Percentiles rank a stretch among this genome's conserved stretches.
Evolutionary conservation across 1,140 invertebrate genomes (phyloP).

Genomic region (Aphaenogaster ashmeadi): DNA sequence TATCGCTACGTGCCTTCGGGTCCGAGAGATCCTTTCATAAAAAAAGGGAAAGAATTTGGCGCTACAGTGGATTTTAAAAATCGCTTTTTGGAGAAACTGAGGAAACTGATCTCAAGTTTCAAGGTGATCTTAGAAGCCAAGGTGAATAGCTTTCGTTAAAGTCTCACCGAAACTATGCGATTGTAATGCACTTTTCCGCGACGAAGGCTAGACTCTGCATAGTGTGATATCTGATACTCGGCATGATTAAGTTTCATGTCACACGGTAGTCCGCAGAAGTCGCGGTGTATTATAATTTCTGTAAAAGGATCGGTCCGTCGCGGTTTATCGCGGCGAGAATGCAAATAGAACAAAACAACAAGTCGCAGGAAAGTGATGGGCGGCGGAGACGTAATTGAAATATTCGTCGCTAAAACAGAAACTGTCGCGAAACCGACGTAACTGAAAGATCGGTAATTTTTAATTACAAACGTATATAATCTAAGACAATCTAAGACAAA

Average conservation of each 20-base stretch:
- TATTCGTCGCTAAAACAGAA: neutral
- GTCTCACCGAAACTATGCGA: neutral
- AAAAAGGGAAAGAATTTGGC: neutral
- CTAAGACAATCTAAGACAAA: neutral
- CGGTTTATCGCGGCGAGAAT: slow-evolving; percentile 11
- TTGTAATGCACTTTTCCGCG: neutral
- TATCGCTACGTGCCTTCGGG: neutral
- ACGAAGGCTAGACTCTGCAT: slow-evolving; percentile 21
- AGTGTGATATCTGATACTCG: slow-evolving; percentile 48
- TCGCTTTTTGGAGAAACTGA: neutral
- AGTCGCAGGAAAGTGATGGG: neutral
- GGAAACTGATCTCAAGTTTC: neutral
- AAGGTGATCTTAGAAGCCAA: neutral
- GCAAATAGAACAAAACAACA: neutral
- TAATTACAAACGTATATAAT: neutral
- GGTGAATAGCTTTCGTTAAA: neutral
- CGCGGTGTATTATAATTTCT: slow-evolving; percentile 16
- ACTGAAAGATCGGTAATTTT: neutral
- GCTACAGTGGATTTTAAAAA: neutral
- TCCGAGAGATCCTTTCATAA: neutral
- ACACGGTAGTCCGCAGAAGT: slow-evolving; percentile 26
- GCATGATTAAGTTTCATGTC: slow-evolving; percentile 31
- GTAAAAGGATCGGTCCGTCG: slow-evolving; percentile 11
- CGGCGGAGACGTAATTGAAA: neutral
- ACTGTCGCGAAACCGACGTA: neutral